These are phyloP conservation scores for Saiga tatarica DNA, from an alignment of 2,113 vertebrate genomes.

Conservation along the genomic window DNA sequence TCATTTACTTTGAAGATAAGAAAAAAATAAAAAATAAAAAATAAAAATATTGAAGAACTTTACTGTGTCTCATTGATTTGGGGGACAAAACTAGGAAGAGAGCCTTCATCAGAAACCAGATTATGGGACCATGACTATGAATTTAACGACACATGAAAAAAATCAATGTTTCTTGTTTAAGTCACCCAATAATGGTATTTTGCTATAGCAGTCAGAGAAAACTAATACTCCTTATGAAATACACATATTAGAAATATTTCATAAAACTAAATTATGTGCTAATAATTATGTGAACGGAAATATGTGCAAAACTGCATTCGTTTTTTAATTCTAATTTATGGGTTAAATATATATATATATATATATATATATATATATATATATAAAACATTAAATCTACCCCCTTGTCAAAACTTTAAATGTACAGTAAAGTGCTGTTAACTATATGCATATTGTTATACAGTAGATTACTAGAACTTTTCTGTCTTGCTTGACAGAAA, in stretches of 20 bases:
- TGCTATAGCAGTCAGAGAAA: neutral
- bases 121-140: neutral
- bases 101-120: neutral
- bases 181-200: neutral
- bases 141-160: neutral
- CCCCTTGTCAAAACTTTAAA: neutral
- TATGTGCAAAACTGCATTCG: neutral
- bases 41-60: neutral
- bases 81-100: neutral
- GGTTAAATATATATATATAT: neutral
- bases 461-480: neutral
- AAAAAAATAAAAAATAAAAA: neutral
- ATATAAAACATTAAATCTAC: neutral
- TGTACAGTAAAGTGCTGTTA: neutral
- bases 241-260: neutral
- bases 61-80: neutral
- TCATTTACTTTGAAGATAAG: neutral
- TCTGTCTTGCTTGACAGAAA: neutral
- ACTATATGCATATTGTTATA: neutral
- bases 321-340: neutral
- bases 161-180: neutral
- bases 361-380: no score
- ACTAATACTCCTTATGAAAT: neutral
- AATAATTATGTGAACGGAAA: neutral
- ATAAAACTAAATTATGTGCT: neutral